Evolutionary conservation across 2,113 vertebrate species (phyloP).

Genomic region (Falco punctatus): DNA sequence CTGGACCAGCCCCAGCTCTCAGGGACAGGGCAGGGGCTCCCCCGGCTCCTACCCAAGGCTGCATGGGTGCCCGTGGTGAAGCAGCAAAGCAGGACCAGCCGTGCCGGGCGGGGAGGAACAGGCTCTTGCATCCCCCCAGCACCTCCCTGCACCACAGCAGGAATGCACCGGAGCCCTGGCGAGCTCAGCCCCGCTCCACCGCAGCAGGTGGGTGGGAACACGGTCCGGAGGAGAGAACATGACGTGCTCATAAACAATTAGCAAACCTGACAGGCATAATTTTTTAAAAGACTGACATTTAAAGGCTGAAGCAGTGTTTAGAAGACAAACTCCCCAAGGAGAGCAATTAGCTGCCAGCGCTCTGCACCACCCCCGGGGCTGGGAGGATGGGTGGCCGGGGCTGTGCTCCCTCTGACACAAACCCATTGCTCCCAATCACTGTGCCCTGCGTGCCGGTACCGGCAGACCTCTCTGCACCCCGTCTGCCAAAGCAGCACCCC

Average conservation of each 20-base stretch:
- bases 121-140: not conserved
- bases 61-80: accelerated
- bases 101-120: accelerated
- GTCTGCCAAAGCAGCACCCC: not conserved
- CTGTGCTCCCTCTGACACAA: not conserved
- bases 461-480: not conserved
- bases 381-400: not conserved
- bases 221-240: conserved; percentile 17
- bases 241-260: conserved; percentile 29
- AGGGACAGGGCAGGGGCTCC: accelerated
- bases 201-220: not conserved
- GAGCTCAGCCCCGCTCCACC: not conserved
- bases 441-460: not conserved
- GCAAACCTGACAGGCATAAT: conserved; percentile 13
- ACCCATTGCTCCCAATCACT: not conserved
- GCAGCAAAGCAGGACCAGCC: not conserved
- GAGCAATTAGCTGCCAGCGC: conserved; percentile 25
- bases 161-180: not conserved
- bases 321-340: conserved; percentile 37
- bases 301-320: not conserved
- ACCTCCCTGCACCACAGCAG: not conserved
- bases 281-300: not conserved
- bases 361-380: not conserved
- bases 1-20: not conserved
- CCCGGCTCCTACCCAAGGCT: not conserved